Evolutionary conservation across 2,888 invertebrate genomes (phyloP).

Genomic region (Sussaba pulchella): DNA sequence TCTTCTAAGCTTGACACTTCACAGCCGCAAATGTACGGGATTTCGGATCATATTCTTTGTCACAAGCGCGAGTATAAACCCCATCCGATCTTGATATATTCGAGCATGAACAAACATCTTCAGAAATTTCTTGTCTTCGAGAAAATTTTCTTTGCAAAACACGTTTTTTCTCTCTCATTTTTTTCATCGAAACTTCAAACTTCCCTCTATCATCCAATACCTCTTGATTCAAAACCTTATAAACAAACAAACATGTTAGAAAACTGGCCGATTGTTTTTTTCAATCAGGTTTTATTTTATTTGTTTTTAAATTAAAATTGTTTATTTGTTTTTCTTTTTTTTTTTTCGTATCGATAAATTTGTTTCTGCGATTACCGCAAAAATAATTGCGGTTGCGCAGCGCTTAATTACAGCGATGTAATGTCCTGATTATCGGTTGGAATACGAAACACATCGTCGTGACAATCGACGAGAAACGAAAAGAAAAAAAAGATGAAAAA

Average conservation of each 20-base stretch:
- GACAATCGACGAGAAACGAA: not conserved
- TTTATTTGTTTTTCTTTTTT: too few relatives aligned
- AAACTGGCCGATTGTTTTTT: conserved; percentile 79
- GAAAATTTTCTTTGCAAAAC: conserved; percentile 80
- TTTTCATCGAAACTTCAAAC: conserved; percentile 83
- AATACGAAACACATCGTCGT: conserved; percentile 74
- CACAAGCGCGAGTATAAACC: conserved; percentile 82
- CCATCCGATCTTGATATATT: conserved; percentile 79
- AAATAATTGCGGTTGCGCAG: conserved; percentile 62
- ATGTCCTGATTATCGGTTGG: conserved; percentile 73
- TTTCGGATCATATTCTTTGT: conserved; percentile 84
- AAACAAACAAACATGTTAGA: conserved; percentile 90
- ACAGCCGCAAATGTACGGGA: conserved; percentile 81
- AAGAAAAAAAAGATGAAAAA: not conserved
- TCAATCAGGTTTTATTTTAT: conserved; percentile 71
- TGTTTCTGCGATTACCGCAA: conserved; percentile 73
- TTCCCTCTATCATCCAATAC: conserved; percentile 90
- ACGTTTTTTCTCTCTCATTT: conserved; percentile 77
- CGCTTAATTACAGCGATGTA: conserved; percentile 67
- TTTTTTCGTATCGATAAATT: conserved; percentile 75
- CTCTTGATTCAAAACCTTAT: conserved; percentile 94
- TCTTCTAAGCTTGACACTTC: conserved; percentile 79
- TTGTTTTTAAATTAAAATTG: conserved; percentile 75
- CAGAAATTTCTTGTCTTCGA: conserved; percentile 83
- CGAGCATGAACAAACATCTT: conserved; percentile 80